These are phyloP conservation scores for Astur gentilis DNA, from an alignment of 2,113 vertebrate species.

Conservation along the genomic window DNA sequence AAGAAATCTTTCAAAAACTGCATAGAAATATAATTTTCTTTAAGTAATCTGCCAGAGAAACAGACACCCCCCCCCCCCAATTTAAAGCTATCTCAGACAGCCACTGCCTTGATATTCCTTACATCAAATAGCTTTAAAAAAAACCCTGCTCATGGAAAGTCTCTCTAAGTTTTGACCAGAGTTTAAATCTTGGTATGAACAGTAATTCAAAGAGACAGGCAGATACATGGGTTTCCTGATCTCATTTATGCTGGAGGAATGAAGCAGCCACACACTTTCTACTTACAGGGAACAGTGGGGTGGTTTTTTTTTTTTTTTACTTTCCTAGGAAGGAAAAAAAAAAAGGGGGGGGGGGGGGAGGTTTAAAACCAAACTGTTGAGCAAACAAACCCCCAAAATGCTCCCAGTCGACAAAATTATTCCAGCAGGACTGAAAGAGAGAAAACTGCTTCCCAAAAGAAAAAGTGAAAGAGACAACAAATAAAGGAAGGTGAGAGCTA, in stretches of 20 bases:
- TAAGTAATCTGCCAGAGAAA: background rate
- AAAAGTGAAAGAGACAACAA: background rate
- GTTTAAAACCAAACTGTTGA: background rate
- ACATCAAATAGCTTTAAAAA: background rate
- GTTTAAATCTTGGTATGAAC: background rate
- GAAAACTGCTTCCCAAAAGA: background rate
- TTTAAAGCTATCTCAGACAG: background rate
- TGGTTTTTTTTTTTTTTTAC: background rate
- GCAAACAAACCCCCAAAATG: background rate
- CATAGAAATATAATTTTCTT: background rate
- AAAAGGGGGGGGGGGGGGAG: accelerated
- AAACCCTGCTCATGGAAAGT: background rate
- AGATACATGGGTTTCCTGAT: constrained; percentile 7
- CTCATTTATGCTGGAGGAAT: background rate
- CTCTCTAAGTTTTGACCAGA: constrained; percentile 5
- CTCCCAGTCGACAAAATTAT: background rate
- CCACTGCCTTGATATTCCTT: background rate
- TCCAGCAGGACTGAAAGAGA: background rate
- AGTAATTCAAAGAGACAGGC: constrained; percentile 36
- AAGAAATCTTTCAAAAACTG: background rate
- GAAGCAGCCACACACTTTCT: background rate
- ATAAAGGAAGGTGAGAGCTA: background rate
- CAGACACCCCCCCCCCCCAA: background rate
- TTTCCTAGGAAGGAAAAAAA: background rate
- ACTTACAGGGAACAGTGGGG: background rate